Conservation (phyloP, 2,113 vertebrate species). For the Rostratula benghalensis region DNA sequence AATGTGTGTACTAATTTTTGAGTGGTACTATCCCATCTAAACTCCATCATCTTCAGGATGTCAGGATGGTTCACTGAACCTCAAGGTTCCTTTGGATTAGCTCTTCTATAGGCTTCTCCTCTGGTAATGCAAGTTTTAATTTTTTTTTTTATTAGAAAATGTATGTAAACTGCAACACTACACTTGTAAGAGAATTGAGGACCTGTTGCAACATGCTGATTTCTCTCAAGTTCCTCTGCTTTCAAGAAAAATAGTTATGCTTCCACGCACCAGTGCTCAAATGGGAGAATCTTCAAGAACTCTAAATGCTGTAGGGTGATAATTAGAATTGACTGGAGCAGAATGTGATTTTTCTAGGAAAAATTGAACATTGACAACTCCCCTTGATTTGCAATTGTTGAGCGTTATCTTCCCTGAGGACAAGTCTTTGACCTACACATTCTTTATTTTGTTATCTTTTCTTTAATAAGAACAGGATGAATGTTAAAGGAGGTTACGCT, state of each 20-base stretch:
- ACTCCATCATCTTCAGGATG: rapidly evolving
- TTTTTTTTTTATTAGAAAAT: not conserved
- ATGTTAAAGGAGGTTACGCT: not conserved
- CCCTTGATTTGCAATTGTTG: not conserved
- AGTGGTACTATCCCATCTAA: rapidly evolving
- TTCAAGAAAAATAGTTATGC: not conserved
- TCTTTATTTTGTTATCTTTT: not conserved
- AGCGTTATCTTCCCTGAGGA: not conserved
- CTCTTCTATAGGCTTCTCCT: not conserved
- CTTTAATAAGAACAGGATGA: not conserved
- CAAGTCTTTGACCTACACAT: conserved; percentile 24
- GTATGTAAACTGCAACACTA: not conserved
- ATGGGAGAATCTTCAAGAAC: conserved; percentile 15
- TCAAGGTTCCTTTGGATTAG: not conserved
- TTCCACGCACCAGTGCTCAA: conserved; percentile 26
- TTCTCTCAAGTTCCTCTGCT: not conserved
- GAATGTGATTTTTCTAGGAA: not conserved
- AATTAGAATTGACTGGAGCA: conserved; percentile 31
- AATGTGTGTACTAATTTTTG: not conserved
- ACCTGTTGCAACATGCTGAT: not conserved
- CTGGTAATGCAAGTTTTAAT: not conserved
- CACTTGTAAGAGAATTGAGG: not conserved
- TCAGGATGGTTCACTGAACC: not conserved
- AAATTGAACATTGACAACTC: not conserved
- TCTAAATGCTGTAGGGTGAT: conserved; percentile 19